Percentiles rank a stretch among this genome's conserved stretches.
phyloP scores from a whole-genome alignment of 2,888 invertebrate species.

The Drosophila anomalata region DNA sequence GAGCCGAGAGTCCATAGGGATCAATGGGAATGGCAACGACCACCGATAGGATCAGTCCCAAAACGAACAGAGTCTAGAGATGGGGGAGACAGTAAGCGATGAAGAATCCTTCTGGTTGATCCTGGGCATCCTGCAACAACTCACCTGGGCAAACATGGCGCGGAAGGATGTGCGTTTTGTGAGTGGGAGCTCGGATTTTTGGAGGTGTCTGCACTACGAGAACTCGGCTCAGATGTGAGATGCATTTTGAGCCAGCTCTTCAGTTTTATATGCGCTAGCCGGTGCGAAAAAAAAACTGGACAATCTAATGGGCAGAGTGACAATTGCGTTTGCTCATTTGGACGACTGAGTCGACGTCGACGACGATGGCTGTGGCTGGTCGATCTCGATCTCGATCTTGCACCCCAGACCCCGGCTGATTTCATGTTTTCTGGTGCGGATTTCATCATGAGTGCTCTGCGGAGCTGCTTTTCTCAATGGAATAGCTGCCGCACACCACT shows the following conservation, averaged over 20 bases:
- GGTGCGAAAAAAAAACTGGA: constrained; percentile 29
- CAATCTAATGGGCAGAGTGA: constrained; percentile 65
- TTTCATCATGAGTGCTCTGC: constrained; percentile 63
- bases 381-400: constrained; percentile 45
- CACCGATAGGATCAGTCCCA: constrained; percentile 76
- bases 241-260: constrained; percentile 78
- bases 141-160: constrained; percentile 83
- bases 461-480: constrained; percentile 69
- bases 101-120: not conserved
- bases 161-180: constrained; percentile 36
- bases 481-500: constrained; percentile 44
- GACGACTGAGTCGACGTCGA: not conserved
- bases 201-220: constrained; percentile 80
- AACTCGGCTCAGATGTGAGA: constrained; percentile 83
- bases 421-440: constrained; percentile 65
- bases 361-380: constrained; percentile 9
- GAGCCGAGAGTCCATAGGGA: constrained; percentile 63
- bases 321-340: constrained; percentile 64
- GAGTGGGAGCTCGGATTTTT: constrained; percentile 31
- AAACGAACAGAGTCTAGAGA: constrained; percentile 73
- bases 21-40: constrained; percentile 74
- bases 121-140: constrained; percentile 11
- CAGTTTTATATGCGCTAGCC: constrained; percentile 81
- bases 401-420: constrained; percentile 50
- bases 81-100: not conserved